Evolutionary conservation across 64 coral and sea anemone genomes (phyloP).

Genomic region (Actinia equina): DNA sequence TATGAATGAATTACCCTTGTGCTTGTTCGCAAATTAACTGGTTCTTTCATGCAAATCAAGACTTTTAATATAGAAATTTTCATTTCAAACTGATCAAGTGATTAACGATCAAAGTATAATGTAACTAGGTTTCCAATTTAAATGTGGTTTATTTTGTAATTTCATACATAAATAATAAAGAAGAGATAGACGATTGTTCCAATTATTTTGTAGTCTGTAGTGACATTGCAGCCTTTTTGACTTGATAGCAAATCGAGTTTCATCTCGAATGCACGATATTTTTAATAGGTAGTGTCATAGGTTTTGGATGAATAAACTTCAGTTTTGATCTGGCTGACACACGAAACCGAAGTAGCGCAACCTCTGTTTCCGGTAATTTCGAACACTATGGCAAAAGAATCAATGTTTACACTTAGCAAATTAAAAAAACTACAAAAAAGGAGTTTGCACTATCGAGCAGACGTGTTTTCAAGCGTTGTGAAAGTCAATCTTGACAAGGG

Average conservation of each 20-base stretch:
- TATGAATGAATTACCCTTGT: neutral
- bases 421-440: neutral
- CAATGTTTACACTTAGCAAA: slow-evolving; percentile 9
- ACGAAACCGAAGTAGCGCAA: slow-evolving; percentile 14
- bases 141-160: slow-evolving; percentile 22
- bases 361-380: slow-evolving; percentile 7
- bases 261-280: neutral
- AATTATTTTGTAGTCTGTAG: neutral
- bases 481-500: neutral
- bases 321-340: neutral
- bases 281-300: neutral
- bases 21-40: neutral
- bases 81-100: neutral
- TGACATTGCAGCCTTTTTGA: neutral
- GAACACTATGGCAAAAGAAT: slow-evolving; percentile 1
- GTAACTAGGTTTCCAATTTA: slow-evolving; percentile 13
- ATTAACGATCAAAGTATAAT: slow-evolving; percentile 2
- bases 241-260: neutral
- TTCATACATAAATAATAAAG: slow-evolving; percentile 39
- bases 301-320: neutral
- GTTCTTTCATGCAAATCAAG: slow-evolving; percentile 13
- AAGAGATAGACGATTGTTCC: neutral
- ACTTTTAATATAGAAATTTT: neutral
- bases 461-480: neutral
- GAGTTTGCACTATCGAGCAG: neutral